A percentile compares a stretch with the other conserved stretches of the same genome.
These are phyloP conservation scores for Panulirus ornatus DNA, from an alignment of 1,140 invertebrate genomes.

Conservation along the genomic window DNA sequence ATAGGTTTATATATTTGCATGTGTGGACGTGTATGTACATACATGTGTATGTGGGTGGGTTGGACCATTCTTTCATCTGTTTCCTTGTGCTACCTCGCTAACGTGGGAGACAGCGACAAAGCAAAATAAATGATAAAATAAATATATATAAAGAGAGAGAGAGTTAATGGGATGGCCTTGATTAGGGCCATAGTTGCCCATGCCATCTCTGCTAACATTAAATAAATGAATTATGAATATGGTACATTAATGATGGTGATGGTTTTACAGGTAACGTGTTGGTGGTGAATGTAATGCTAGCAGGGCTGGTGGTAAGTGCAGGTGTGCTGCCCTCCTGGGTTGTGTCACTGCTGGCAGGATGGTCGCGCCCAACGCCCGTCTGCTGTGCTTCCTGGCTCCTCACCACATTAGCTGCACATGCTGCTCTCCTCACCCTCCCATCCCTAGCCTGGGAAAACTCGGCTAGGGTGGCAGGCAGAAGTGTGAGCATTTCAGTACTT, in stretches of 20 bases:
- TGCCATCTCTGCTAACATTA: no score
- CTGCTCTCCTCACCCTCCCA: slow-evolving; percentile 83
- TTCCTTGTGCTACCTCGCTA: no score
- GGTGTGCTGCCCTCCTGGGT: slow-evolving; percentile 85
- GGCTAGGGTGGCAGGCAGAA: slow-evolving; percentile 75
- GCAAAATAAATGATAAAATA: no score
- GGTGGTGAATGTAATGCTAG: slow-evolving; percentile 87
- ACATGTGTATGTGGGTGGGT: no score
- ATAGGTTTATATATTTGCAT: no score
- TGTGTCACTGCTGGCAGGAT: slow-evolving; percentile 82
- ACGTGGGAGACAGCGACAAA: no score
- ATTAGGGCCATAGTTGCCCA: no score
- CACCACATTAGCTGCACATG: slow-evolving; percentile 83
- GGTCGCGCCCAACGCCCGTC: slow-evolving; percentile 81
- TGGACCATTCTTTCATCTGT: no score
- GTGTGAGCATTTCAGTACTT: slow-evolving; percentile 80
- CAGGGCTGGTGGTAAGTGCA: slow-evolving; percentile 86
- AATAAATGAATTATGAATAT: not conserved
- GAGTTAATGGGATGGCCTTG: no score
- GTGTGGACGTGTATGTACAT: no score
- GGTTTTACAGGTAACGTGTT: slow-evolving; percentile 85
- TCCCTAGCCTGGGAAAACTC: slow-evolving; percentile 82
- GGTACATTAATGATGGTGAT: no score
- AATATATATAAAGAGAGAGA: no score
- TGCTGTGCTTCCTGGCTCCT: slow-evolving; percentile 85